These are phyloP conservation scores for Ptychodera flava DNA, from an alignment of 35 echinoderm and acorn worm species.

Conservation along the genomic window DNA sequence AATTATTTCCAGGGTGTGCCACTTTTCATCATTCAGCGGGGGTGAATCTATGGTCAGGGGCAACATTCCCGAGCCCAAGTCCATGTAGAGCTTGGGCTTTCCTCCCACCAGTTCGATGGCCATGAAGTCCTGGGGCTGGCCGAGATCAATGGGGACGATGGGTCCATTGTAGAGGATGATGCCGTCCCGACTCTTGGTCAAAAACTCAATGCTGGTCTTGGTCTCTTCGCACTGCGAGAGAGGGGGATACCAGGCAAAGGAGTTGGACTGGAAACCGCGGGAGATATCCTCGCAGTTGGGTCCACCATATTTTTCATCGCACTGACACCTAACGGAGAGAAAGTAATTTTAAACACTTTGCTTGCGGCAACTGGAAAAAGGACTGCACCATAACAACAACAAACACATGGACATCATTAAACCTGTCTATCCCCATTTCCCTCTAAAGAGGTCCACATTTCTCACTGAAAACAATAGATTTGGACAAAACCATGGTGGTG, in stretches of 20 bases:
- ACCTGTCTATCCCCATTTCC: no score
- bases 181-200: conserved; percentile 48
- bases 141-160: background rate
- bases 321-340: conserved; percentile 53
- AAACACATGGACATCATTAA: no score
- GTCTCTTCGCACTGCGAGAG: conserved; percentile 77
- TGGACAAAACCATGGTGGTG: no score
- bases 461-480: no score
- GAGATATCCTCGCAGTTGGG: conserved; percentile 76
- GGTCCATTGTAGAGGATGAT: conserved; percentile 89
- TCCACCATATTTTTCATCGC: conserved; percentile 52
- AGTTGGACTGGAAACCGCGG: conserved; percentile 48
- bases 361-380: no score
- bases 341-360: background rate
- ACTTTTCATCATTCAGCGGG: conserved; percentile 50
- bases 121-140: conserved; percentile 58
- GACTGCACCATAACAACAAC: no score
- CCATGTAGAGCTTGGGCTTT: conserved; percentile 50
- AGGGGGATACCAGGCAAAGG: conserved; percentile 53
- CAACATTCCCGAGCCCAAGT: conserved; percentile 57
- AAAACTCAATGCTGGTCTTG: conserved; percentile 67
- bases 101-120: conserved; percentile 54
- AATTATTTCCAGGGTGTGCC: conserved; percentile 84
- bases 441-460: no score
- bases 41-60: background rate